Conservation (phyloP, 2,113 vertebrate genomes). For the Steatornis caripensis region DNA sequence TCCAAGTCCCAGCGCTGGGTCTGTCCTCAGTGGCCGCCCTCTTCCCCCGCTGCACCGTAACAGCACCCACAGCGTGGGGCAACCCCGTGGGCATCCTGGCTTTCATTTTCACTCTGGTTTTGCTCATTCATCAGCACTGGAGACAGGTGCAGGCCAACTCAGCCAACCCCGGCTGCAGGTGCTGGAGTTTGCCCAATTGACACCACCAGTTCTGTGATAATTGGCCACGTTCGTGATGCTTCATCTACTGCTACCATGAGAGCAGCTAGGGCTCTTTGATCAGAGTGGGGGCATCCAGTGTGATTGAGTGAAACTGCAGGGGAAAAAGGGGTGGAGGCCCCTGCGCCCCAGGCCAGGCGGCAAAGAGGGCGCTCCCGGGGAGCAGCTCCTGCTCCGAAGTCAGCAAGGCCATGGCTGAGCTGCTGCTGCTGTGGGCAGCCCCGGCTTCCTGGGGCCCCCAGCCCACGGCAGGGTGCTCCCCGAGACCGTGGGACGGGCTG, state of each 20-base stretch:
- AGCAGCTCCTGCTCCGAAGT: too few species aligned
- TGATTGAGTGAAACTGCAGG: neutral
- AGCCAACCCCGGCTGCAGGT: neutral
- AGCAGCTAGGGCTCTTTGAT: neutral
- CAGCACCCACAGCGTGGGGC: rapidly evolving
- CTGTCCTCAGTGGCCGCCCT: neutral
- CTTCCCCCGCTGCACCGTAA: neutral
- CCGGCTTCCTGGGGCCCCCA: neutral
- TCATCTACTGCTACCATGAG: neutral
- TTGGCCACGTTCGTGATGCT: neutral
- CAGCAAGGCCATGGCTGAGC: rapidly evolving
- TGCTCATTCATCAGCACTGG: rapidly evolving
- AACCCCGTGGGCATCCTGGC: neutral
- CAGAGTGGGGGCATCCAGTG: too few species aligned
- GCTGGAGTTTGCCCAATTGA: neutral
- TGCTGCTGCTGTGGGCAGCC: neutral
- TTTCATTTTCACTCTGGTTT: rapidly evolving
- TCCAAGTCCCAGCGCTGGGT: too few species aligned
- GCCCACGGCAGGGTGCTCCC: rapidly evolving
- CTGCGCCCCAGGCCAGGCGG: rapidly evolving
- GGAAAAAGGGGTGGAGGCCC: rapidly evolving
- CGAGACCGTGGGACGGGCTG: rapidly evolving
- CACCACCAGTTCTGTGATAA: neutral
- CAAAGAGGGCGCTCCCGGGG: neutral
- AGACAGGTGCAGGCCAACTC: neutral